phyloP scores from a whole-genome alignment of 2,113 vertebrate species.

The Phainopepla nitens region DNA sequence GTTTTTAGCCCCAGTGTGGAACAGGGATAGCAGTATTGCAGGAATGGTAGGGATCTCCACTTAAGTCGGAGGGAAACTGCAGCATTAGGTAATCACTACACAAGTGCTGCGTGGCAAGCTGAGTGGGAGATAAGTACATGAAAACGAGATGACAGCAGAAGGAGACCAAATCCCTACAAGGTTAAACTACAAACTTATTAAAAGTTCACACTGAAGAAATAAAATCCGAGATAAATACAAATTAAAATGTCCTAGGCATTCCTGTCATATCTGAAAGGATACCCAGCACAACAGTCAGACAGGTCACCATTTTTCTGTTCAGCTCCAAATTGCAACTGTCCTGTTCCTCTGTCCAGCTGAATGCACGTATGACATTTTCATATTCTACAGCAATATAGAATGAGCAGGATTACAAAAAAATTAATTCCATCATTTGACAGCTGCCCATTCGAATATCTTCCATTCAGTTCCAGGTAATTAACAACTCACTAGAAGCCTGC shows the following conservation, averaged over 20 bases:
- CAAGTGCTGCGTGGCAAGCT: not conserved
- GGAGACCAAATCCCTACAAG: not conserved
- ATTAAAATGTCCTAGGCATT: not conserved
- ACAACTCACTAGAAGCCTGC: not conserved
- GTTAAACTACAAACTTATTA: not conserved
- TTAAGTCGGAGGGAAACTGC: not conserved
- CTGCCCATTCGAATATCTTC: not conserved
- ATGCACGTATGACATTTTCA: not conserved
- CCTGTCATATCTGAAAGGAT: not conserved
- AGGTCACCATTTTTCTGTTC: not conserved
- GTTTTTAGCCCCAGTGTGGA: not conserved
- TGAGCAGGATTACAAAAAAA: not conserved
- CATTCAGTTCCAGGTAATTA: not conserved
- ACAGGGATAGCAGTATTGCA: not conserved
- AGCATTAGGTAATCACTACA: not conserved
- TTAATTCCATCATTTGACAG: not conserved
- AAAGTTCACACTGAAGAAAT: not conserved
- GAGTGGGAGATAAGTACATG: not conserved
- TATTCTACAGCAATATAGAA: not conserved
- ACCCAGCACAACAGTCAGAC: not conserved
- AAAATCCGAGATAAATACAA: not conserved
- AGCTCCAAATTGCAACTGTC: not conserved
- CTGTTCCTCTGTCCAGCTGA: not conserved
- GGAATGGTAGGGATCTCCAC: not conserved
- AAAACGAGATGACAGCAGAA: not conserved